Evolutionary conservation across 2,888 invertebrate species (phyloP), one percentile per base, ranked within the genome.

Genomic region (Nemurella pictetii): DNA sequence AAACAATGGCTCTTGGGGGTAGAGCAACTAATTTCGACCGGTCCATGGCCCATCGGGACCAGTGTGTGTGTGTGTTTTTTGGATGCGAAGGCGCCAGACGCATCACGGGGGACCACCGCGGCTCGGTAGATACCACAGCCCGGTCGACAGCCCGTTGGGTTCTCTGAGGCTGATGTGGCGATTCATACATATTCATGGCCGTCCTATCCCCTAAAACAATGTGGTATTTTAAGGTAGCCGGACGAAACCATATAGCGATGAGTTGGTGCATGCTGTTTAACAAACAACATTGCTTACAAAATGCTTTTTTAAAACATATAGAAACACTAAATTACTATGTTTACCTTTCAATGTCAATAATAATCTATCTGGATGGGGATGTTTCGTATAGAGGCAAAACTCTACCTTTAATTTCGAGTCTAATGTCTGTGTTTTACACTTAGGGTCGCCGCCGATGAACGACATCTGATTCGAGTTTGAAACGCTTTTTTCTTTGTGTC

Each of bases 11-110:
- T 25, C 55, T 55, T 20, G 20, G 9, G 55, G 55, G 55, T 55
- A 55, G 20, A 55, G 5, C 55, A 55, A 35, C 80, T 80, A 80
- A 80, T 80, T 80, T 80, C n/a, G 80, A 30, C 80, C 27, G 28
- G 80, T 35, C 25, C 32, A 35, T 80, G 36, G n/a, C 78, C 0
- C 78, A 30, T 3, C 25, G 78, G 26, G 15, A 15, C 77, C 78
- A 78, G 29, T n/a, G 29, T 78, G 12, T 12, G 55, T 55, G 9
- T 12, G 55, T 7, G 3, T 55, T 55, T 55, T 7, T 20, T n/a
- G n/a, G n/a, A 7, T 36, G 15, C 9, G 36, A 75, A 27, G 75
- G 75, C 75, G 75, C 75, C 75, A 75, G 25, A 26, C 0, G 75
- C 75, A 3, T 26, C 9, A n/a, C 75, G 75, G 75, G 75, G 4